Base-by-base conservation (phyloP, 2,797 vertebrate genomes). In the Cephalopachus bancanus region DNA sequence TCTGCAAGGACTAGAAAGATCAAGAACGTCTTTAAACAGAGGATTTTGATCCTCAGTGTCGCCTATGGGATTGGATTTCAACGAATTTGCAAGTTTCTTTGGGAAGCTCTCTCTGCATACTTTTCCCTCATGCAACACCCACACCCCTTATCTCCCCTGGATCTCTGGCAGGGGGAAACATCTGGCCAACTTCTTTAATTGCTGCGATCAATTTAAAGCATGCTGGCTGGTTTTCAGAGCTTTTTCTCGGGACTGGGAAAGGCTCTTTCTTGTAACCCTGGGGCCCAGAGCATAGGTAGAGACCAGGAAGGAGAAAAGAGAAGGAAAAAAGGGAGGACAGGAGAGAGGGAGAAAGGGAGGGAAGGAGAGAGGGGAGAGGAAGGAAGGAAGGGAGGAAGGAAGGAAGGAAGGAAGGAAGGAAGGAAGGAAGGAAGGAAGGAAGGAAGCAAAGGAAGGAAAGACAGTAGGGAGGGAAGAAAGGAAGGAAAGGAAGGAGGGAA, bases 361-460 rank as follows among this genome's bases (percentile, higher is more conserved):
- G 57, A 74, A 55, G 62, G 4, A 3, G 10, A 1, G 60, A 9
- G 5, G 9, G 3, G 26, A 10, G 24, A 10, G 30, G 1, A 24
- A 44, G 62, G 55, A 91, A 64, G 24, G 59, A 20, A 3, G 28
- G 10, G 37, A 1, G 30, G 20, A 15, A 6, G 12, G 11, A 1
- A 28, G 24, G 53, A 0, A 16, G 28, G 2, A 8, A 10, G n/a
- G 17, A 30, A 3, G 22, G 12, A 10, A 33, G 76, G 53, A 44
- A 44, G 9, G 10, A 7, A 64, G 44, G 81, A 60, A 37, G 59
- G 8, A 7, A 24, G 8, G 28, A 9, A 5, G 19, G 5, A 19
- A 7, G 12, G 26, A 6, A 16, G 28, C 2, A 2, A 30, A 7
- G 28, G 0, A n/a, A 12, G 30, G 3, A n/a, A 6, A 4, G 4